Evolutionary conservation across 2,113 vertebrate genomes (phyloP), one percentile per base, ranked within the genome.

Genomic region (Urocitellus parryii): DNA sequence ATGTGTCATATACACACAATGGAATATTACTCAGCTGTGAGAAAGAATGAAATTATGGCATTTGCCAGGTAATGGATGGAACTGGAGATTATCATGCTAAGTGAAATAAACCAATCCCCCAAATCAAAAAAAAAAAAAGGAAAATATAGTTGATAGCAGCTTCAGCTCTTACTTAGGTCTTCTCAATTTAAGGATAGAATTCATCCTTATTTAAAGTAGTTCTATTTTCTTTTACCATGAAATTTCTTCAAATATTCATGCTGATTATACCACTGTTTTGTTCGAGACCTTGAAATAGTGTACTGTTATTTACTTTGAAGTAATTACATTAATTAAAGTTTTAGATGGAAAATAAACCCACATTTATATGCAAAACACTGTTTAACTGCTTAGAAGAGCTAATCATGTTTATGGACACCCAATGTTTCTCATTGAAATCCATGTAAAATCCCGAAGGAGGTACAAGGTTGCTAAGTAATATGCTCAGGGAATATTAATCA

Each of bases 321-420:
- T 94, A 87, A 94, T 82, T 87, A 90, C 27, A 89, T 77, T 94
- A 89, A 80, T 89, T 78, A 82, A 1, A 53, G 56, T 86, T 96
- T 95, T 80, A 77, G 34, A n/a, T 68, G 37, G 27, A 92, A 84
- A 92, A 77, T 94, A 96, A 67, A 68, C 5, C n/a, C 20, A 70
- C 56, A 51, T 85, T 88, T 92, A 67, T 29, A 51, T 45, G 78
- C 86, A 73, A 88, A 92, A 65, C 34, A 17, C 24, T 85, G 9
- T 27, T 51, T 63, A 34, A 24, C 17, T 89, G 20, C 51, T 92
- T 58, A 45, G 25, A 73, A 53, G 45, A 90, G 24, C 34, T 83
- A 90, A 77, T 96, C 3, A 2, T 89, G 74, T 92, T 74, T 92
- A 78, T 77, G 45, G 24, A 39, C 32, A 68, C 25, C 53, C 29